phyloP scores from a whole-genome alignment of 2,888 invertebrate genomes.

The Bruchidius siliquastri region DNA sequence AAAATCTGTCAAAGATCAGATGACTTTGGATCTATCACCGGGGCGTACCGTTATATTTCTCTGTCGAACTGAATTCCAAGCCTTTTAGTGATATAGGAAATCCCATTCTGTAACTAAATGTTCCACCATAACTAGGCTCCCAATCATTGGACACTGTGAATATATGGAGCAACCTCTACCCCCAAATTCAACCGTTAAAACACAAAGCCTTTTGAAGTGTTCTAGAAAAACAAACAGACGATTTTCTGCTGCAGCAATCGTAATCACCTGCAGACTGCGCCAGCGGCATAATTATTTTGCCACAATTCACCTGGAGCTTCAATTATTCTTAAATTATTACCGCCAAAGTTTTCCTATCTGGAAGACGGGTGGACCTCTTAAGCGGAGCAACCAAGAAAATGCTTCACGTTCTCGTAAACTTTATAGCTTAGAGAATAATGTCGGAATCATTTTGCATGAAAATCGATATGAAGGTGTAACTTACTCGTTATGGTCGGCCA shows the following conservation, averaged over 20 bases:
- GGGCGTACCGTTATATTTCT: too few relatives aligned
- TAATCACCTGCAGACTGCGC: conserved; percentile 1
- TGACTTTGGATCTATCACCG: too few relatives aligned
- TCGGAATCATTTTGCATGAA: neutral
- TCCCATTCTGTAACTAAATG: too few relatives aligned
- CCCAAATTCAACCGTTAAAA: too few relatives aligned
- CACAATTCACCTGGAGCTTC: conserved; percentile 13
- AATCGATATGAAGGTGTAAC: neutral
- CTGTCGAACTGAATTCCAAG: too few relatives aligned
- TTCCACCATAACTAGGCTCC: too few relatives aligned
- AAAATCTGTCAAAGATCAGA: too few relatives aligned
- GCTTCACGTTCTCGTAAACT: neutral
- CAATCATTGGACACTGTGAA: too few relatives aligned
- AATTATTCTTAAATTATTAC: conserved; percentile 14
- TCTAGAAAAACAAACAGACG: neutral
- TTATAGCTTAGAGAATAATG: neutral
- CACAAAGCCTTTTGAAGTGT: neutral
- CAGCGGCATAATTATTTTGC: conserved; percentile 14
- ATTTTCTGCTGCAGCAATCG: neutral
- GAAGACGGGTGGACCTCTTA: neutral
- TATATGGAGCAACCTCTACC: too few relatives aligned
- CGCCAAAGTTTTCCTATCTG: neutral
- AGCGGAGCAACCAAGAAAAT: neutral
- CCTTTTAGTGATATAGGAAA: too few relatives aligned
- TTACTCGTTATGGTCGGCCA: neutral